Evolutionary conservation across 2,113 vertebrate genomes (phyloP), one percentile per base, ranked within the genome.

Genomic region (Xenopus laevis): DNA sequence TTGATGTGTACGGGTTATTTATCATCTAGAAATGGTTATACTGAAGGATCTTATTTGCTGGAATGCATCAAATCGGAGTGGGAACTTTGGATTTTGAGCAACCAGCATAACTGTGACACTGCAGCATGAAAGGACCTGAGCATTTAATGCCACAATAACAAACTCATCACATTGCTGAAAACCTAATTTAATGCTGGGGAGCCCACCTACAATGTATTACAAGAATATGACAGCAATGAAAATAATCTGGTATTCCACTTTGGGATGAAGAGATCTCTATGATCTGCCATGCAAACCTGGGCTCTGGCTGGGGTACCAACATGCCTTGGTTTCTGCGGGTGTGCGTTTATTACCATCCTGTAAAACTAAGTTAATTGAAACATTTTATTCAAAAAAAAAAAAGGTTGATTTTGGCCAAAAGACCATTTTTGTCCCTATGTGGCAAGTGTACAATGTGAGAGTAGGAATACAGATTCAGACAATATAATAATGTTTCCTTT

Each of bases 291-390:
- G 33, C 33, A 61, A 67, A 23, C 13, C 20, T 50, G 65, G 65
- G 18, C 20, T 50, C 45, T 20, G 5, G 13, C 50, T 9, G 45
- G 33, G 33, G 58, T 40, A 45, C 17, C 58, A 20, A 50, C 30
- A 53, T 57, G 23, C 18, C 71, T 20, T 20, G 71, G 55, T 68
- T 57, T 70, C 81, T 84, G 86, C 89, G 88, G 85, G 86, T 86
- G 87, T 87, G 88, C 89, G 83, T 86, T 87, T 81, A 75, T 86
- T 84, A 81, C 52, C 46, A 57, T 40, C 44, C 58, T 58, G 33
- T 40, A 33, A 8, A 74, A 74, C 23, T 45, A 46, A 46, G 55
- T 70, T 69, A 77, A 63, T 58, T 45, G 4, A 40, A 23, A 64
- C 50, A 69, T 27, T 64, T 50, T 70, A 45, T 70, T 62, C 50